phyloP scores from a whole-genome alignment of 2,888 invertebrate genomes.

The Meiosimyza decipiens region DNA sequence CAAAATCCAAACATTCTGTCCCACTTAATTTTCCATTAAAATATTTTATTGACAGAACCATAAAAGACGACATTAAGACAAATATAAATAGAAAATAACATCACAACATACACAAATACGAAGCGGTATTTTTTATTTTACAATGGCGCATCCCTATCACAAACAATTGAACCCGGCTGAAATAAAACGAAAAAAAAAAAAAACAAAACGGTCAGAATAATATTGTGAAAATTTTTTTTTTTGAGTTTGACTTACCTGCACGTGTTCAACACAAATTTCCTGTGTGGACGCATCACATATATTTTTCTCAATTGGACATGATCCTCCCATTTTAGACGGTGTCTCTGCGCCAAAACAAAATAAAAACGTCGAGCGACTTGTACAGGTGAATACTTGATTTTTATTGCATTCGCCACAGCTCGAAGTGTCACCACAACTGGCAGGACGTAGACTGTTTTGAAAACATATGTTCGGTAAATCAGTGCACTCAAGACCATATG shows the following conservation, averaged over 20 bases:
- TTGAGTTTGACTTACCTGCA: constrained; percentile 34
- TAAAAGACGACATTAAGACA: no score
- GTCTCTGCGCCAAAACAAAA: constrained; percentile 58
- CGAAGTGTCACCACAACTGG: constrained; percentile 60
- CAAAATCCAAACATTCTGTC: no score
- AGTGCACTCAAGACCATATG: constrained; percentile 58
- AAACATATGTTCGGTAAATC: constrained; percentile 58
- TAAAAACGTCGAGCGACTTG: constrained; percentile 55
- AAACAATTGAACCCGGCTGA: constrained; percentile 36
- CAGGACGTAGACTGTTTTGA: constrained; percentile 53
- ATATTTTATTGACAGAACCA: no score
- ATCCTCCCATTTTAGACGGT: constrained; percentile 52
- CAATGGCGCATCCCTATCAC: constrained; percentile 34
- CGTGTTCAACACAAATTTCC: constrained; percentile 51
- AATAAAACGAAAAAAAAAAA: constrained; percentile 29
- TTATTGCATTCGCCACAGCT: constrained; percentile 56
- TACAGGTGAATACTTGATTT: constrained; percentile 59
- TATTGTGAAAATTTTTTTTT: neutral
- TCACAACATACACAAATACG: no score
- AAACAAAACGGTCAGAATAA: neutral
- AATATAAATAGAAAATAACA: no score
- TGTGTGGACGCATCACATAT: constrained; percentile 56
- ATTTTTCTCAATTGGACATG: constrained; percentile 51
- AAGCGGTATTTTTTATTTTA: no score
- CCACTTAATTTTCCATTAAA: no score